Base-by-base conservation (phyloP, 2,113 vertebrate genomes). In the Capricornis sumatraensis region DNA sequence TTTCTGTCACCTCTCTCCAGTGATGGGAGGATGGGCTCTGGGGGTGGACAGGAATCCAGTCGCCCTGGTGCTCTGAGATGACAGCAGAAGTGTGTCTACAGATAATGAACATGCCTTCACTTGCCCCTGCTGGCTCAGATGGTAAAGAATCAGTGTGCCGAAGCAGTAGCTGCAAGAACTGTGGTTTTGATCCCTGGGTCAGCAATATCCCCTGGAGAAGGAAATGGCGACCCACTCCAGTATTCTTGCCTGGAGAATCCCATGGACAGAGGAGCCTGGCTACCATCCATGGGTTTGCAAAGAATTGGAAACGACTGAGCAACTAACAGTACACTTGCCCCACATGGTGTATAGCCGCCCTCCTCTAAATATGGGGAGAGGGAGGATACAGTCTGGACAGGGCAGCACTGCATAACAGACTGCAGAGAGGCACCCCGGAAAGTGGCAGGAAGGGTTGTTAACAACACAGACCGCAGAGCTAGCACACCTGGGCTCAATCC, bases 271-370 rank as follows among this genome's bases (percentile, higher is more conserved):
- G 21, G 21, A 74, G 36, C 21, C 67, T 40, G 64, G 64, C 64
- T 71, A 3, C 9, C 0, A 0, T 71, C n/a, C 17, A 36, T 6
- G n/a, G n/a, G 9, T 21, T 23, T 11, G 19, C 21, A 74, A 74
- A 74, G 36, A 74, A 3, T 2, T 7, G 36, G 21, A 74, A 21
- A 74, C 0, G 2, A 43, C 71, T 74, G 36, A 74, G 71, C 0
- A 2, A 25, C 36, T 25, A 12, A 71, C 64, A 71, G 64, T 3
- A 71, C n/a, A 33, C 45, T 21, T 45, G 55, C 15, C 45, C 36
- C 17, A 78, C 15, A 33, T 33, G 15, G 7, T 17, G 17, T 30
- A 93, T 3, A 57, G 1, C 2, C 79, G 40, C 11, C 21, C 2
- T 12, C 28, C 27, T 21, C 28, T 33, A 25, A 40, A 33, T 1